Conservation (phyloP, 2,113 vertebrate species). For the Dipodomys stephensi region DNA sequence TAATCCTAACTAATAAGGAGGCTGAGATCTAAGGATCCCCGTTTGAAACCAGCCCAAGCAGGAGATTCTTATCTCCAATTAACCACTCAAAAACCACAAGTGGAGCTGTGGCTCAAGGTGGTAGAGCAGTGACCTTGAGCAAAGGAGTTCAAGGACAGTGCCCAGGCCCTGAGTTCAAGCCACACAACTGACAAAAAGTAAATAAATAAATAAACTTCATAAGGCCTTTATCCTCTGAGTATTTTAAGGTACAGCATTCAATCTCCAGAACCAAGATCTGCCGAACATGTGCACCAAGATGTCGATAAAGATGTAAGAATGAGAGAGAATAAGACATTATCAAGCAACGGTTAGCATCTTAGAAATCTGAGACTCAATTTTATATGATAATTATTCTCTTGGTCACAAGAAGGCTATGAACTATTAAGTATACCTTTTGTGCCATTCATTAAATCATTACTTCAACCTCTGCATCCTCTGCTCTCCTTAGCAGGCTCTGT, state of each 20-base stretch:
- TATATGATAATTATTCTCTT: slow-evolving; percentile 30
- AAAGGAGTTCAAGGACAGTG: no score
- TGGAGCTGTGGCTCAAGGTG: no score
- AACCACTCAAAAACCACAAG: no score
- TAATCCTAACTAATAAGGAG: no score
- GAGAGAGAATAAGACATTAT: neutral
- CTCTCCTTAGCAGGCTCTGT: neutral
- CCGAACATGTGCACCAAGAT: neutral
- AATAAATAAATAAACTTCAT: neutral
- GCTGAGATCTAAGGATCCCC: no score
- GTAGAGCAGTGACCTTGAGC: no score
- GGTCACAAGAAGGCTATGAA: neutral
- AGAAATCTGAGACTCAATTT: neutral
- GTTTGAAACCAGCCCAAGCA: no score
- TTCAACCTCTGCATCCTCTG: neutral
- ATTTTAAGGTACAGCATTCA: neutral
- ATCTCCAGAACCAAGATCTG: neutral
- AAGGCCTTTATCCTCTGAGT: neutral
- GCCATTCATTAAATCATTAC: neutral
- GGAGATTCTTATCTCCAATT: no score
- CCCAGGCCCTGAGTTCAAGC: no score
- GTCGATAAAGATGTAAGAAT: neutral
- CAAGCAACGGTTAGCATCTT: neutral
- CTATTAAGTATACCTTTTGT: slow-evolving; percentile 2
- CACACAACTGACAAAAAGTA: no score